Conservation (phyloP, 2,113 vertebrate genomes). For the Calidris pugnax region DNA sequence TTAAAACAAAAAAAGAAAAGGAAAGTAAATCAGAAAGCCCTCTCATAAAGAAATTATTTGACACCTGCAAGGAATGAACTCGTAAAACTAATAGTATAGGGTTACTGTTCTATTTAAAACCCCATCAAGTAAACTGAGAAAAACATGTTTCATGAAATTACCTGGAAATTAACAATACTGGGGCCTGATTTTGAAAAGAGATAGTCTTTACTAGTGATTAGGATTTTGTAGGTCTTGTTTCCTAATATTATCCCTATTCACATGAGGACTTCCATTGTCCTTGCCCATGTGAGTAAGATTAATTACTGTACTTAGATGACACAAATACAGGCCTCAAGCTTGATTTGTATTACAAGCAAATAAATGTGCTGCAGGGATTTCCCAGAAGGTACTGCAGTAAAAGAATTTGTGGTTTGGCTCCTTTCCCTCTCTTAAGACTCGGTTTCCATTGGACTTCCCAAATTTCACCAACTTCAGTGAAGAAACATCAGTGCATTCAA, state of each 20-base stretch:
- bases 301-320: not conserved
- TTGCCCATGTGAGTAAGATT: not conserved
- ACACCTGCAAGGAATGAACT: conserved; percentile 35
- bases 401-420: not conserved
- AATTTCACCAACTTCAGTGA: not conserved
- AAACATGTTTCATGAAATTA: not conserved
- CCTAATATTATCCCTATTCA: not conserved
- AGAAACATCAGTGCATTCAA: not conserved
- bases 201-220: not conserved
- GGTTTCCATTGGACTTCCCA: not conserved
- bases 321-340: not conserved
- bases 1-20: not conserved
- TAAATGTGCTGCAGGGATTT: not conserved
- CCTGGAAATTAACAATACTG: conserved; percentile 12
- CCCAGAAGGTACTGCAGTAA: not conserved
- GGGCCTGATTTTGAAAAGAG: not conserved
- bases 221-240: not conserved
- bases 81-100: not conserved
- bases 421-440: not conserved
- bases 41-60: conserved; percentile 26
- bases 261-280: not conserved
- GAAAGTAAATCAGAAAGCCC: not conserved
- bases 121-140: not conserved
- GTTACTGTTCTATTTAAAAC: conserved; percentile 46
- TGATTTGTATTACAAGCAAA: not conserved